Conservation (phyloP, 1,140 invertebrate genomes). For the Liolophura sinensis region DNA sequence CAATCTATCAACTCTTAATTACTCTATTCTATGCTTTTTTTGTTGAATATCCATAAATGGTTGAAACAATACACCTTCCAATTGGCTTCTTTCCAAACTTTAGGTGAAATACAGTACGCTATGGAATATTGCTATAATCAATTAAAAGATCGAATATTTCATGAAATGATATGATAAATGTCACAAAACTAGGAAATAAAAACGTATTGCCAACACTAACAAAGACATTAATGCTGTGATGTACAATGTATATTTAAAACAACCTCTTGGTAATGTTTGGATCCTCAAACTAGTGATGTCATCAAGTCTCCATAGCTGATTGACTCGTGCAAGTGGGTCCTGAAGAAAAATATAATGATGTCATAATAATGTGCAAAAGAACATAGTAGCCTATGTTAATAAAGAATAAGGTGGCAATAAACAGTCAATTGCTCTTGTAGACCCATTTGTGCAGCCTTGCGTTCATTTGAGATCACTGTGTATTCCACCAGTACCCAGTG, state of each 20-base stretch:
- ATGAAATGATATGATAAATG: neutral
- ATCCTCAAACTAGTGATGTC: conserved; percentile 55
- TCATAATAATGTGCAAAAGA: neutral
- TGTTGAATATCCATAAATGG: no score
- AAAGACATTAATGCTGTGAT: neutral
- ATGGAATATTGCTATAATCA: neutral
- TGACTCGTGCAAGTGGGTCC: conserved; percentile 61
- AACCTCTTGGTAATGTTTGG: conserved; percentile 31
- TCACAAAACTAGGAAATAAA: neutral
- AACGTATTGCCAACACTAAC: neutral
- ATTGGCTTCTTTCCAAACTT: no score
- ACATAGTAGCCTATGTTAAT: no score
- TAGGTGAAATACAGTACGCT: no score
- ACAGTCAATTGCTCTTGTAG: no score
- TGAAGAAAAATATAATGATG: conserved; percentile 18
- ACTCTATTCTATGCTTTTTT: no score
- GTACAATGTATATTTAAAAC: neutral
- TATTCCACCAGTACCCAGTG: no score
- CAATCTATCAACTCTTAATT: no score
- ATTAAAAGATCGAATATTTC: neutral
- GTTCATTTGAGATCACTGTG: no score
- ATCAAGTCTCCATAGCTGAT: conserved; percentile 65
- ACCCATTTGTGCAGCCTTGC: no score
- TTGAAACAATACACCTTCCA: no score
- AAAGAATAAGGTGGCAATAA: no score